Evolutionary conservation across 1,140 invertebrate species (phyloP), one percentile per base, ranked within the genome.

Genomic region (Physella acuta): DNA sequence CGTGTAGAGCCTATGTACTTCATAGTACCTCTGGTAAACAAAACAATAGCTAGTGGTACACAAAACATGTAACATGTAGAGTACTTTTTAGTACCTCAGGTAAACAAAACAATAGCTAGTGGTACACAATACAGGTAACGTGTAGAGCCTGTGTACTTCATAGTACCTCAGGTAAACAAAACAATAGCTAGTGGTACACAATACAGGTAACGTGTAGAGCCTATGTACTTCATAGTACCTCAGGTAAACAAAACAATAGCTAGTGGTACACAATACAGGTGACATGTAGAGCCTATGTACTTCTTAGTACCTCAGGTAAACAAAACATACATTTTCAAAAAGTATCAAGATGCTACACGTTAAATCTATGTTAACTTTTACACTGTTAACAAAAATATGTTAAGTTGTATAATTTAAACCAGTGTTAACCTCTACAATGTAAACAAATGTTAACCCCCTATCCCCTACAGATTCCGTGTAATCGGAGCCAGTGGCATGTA

Each of bases 171-270:
- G 31, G 4, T 31, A 4, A 14, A 33, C 14, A 11, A n/a, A n/a
- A 20, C 31, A 20, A 1, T 44, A 20, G 0, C 3, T 5, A 3
- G 1, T 5, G 8, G 24, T 37, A 28, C 20, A 44, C 8, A 44
- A 44, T 11, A 44, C 8, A 44, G 20, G 20, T 20, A 44, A 44
- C 39, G 20, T 11, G 8, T 11, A 44, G 8, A 44, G 39, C n/a
- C n/a, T n/a, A n/a, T n/a, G n/a, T 11, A 44, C 20, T 44, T 11
- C 20, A 20, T 20, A 92, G 79, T 88, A 89, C 74, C 85, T 91
- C 0, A 86, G 90, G 0, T 20, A 24, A 61, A 24, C 1, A 1
- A 0, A 1, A 1, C 59, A 36, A 1, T 2, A 17, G 3, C 59
- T 1, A 24, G 1, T 17, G 34, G 26, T 31, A 24, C 11, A 1